Percentiles rank a stretch among this genome's conserved stretches.
These are phyloP conservation scores for Nettapus auritus DNA, from an alignment of 2,113 vertebrate genomes.

Conservation along the genomic window DNA sequence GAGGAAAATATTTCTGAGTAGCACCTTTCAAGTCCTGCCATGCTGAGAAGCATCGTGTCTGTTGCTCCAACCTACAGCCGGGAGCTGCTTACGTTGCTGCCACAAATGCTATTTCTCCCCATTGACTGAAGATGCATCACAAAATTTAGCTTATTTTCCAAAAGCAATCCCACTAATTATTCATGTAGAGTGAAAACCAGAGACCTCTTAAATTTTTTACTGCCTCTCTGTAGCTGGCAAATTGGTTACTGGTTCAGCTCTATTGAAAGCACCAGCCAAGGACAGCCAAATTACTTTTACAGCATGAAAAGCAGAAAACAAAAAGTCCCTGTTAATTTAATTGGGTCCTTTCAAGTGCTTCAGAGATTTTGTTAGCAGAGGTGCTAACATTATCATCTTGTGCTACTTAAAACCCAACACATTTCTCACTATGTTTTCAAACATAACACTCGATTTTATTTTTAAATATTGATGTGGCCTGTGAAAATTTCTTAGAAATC, in stretches of 20 bases:
- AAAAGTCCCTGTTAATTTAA: constrained; percentile 60
- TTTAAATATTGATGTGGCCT: constrained; percentile 51
- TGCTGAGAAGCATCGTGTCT: background rate
- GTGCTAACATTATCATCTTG: constrained; percentile 46
- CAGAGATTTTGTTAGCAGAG: constrained; percentile 63
- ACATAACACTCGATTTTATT: constrained; percentile 62
- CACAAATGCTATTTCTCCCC: background rate
- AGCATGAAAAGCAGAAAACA: constrained; percentile 46
- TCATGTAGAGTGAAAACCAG: background rate
- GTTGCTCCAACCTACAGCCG: background rate
- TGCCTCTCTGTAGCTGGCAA: background rate
- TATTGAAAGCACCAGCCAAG: constrained; percentile 10
- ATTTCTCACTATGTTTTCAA: constrained; percentile 63
- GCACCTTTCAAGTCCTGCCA: background rate
- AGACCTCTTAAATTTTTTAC: background rate
- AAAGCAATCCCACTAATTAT: background rate
- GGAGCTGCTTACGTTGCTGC: background rate
- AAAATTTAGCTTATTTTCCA: background rate
- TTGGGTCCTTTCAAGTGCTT: constrained; percentile 45
- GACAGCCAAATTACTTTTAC: constrained; percentile 21
- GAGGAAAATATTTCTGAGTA: background rate
- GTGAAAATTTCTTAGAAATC: constrained; percentile 64
- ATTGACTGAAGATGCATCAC: background rate
- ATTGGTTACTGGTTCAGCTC: constrained; percentile 2
- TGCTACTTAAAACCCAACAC: constrained; percentile 55